Evolutionary conservation across 1,140 invertebrate species (phyloP).

Genomic region (Gryllus bimaculatus): DNA sequence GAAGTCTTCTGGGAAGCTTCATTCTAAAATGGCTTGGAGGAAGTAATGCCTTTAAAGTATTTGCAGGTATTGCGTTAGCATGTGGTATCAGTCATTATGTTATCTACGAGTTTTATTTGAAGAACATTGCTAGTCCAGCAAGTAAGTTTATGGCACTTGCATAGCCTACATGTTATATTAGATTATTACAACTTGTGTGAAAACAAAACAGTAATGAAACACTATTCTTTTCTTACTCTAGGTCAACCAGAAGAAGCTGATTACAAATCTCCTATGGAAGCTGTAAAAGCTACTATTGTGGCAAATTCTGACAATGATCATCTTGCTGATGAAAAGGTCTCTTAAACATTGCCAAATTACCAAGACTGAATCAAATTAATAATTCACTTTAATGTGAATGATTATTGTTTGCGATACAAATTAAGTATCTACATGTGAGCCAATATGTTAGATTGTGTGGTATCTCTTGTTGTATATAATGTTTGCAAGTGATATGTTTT

Average conservation of each 20-base stretch:
- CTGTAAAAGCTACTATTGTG: not conserved
- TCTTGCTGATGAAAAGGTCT: not conserved
- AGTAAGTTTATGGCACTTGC: not conserved
- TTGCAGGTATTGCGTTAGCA: constrained; percentile 38
- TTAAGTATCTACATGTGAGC: too few species aligned
- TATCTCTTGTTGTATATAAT: too few species aligned
- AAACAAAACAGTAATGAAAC: not conserved
- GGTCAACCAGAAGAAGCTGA: not conserved
- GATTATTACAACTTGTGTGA: not conserved
- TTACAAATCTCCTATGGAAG: constrained; percentile 1
- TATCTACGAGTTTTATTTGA: constrained; percentile 33
- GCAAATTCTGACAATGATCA: not conserved
- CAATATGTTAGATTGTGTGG: too few species aligned
- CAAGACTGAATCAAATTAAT: too few species aligned
- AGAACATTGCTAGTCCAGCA: constrained; percentile 7
- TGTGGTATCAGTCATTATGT: constrained; percentile 42
- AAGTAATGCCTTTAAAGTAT: constrained; percentile 41
- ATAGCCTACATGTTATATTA: not conserved
- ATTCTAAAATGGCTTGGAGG: constrained; percentile 48
- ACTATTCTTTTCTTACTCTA: not conserved
- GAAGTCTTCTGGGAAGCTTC: constrained; percentile 49
- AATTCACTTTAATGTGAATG: too few species aligned
- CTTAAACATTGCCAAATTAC: not conserved
- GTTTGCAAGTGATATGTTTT: too few species aligned
- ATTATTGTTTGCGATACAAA: too few species aligned